Evolutionary conservation across 2,797 vertebrate genomes (phyloP), one percentile per base, ranked within the genome.

Genomic region (Myotis pilosus): DNA sequence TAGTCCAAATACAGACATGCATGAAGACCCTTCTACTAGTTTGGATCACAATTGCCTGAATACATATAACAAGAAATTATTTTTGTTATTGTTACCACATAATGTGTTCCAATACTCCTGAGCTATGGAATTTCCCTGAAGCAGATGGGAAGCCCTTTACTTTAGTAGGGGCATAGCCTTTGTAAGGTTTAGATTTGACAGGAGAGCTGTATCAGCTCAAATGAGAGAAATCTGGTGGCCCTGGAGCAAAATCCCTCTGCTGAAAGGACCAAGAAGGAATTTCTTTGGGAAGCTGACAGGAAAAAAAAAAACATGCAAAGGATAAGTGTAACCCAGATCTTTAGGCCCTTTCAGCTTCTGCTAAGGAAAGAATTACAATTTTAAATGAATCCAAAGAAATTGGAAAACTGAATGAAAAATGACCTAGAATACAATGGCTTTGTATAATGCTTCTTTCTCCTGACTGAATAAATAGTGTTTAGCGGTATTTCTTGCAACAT

Each of bases 81-180:
- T 96, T 96, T 94, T 85, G 25, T 85, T 93, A 53, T 72, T 92
- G 25, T 94, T 75, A 89, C 55, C 49, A 79, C 30, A 87, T 22
- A 36, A 75, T 93, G 41, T 51, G 11, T 13, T 23, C 66, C n/a
- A 60, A 76, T 38, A 76, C 87, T 92, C 47, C 17, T 87, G 94
- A 82, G 92, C 53, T 68, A n/a, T 20, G 38, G 16, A 49, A 75
- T 94, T 95, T 96, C 85, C 87, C 92, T 80, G 53, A 94, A 96
- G 94, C 93, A 96, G 87, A 89, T 92, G 95, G 92, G 38, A 97
- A 96, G 60, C 19, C 85, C 66, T 80, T 95, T 83, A 86, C 47
- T 38, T 28, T 85, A 72, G 90, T 93, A 87, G 94, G 81, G 69
- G 64, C 74, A 92, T 66, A 93, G 47, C 38, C 84, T 49, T 93